phyloP scores from a whole-genome alignment of 2,113 vertebrate genomes.

The Sturnus vulgaris region DNA sequence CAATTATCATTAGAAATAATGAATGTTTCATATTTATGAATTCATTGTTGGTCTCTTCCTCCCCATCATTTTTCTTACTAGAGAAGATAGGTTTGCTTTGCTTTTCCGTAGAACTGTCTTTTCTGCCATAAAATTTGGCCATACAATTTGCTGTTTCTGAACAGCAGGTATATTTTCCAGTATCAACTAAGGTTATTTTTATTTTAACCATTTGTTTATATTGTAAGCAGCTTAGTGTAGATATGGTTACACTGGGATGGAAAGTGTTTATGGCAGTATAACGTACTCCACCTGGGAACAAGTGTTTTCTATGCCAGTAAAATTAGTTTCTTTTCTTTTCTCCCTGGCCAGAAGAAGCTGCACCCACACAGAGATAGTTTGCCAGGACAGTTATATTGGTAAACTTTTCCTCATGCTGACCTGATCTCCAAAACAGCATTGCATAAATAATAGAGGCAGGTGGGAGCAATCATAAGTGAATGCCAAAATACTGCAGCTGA shows the following conservation, averaged over 20 bases:
- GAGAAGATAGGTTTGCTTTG: neutral
- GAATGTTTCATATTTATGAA: neutral
- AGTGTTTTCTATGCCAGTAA: neutral
- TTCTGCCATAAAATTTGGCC: neutral
- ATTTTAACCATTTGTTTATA: neutral
- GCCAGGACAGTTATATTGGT: neutral
- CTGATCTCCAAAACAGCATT: slow-evolving; percentile 38
- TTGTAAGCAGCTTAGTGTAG: neutral
- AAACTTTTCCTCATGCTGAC: slow-evolving; percentile 38
- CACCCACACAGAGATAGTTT: slow-evolving; percentile 2
- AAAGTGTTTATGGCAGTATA: neutral
- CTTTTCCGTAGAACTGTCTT: neutral
- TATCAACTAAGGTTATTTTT: neutral
- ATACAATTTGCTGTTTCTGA: neutral
- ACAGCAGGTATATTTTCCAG: neutral
- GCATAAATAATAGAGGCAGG: slow-evolving; percentile 40
- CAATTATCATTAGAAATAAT: neutral
- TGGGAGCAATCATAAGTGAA: slow-evolving; percentile 7
- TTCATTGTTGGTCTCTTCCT: neutral
- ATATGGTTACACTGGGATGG: neutral
- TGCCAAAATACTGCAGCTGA: slow-evolving; percentile 20
- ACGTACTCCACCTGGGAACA: neutral
- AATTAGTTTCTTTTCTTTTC: neutral
- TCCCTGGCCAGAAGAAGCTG: neutral
- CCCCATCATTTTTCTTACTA: neutral